Evolutionary conservation across 2,113 vertebrate species (phyloP), one percentile per base, ranked within the genome.

Genomic region (Donacobius atricapilla): DNA sequence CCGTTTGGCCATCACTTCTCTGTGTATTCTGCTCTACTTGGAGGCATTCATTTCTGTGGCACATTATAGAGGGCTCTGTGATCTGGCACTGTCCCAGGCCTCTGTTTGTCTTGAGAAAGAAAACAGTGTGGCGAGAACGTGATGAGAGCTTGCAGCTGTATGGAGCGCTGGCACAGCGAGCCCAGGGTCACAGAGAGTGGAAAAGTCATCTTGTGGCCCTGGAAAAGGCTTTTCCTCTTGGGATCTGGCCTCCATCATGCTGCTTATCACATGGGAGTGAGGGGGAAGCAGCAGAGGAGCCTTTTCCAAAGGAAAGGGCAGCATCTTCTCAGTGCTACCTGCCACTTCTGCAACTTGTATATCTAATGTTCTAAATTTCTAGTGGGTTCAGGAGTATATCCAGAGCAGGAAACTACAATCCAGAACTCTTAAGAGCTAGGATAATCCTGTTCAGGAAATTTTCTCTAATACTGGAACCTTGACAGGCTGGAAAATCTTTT

Each of bases 141-240:
- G 9, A 42, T 19, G 40, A 16, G 87, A 54, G 30, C 14, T 35
- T 8, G 3, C 18, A 22, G 10, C n/a, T 30, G 5, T 11, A 20
- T 3, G 15, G 86, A 63, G 48, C 7, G 0, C 4, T 33, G 44
- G 58, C 39, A 57, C 56, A 24, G 37, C 0, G 0, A 61, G 42
- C n/a, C 35, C 13, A 25, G 60, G 39, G 7, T 31, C 3, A 6
- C 23, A 16, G 51, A 23, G 30, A 40, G 47, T 6, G 25, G 30
- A 9, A 39, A 85, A 33, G 3, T 9, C 23, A 3, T 33, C 65
- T 20, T 7, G 2, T 53, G 21, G 18, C 4, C 20, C 69, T 71
- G n/a, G 42, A 31, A 69, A 51, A 0, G 2, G 42, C n/a, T 61
- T 71, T 78, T 71, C 30, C 44, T 53, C 48, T 17, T 1, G 5